Evolutionary conservation across 2,888 invertebrate species (phyloP).

Genomic region (Sphaerophoria taeniata): DNA sequence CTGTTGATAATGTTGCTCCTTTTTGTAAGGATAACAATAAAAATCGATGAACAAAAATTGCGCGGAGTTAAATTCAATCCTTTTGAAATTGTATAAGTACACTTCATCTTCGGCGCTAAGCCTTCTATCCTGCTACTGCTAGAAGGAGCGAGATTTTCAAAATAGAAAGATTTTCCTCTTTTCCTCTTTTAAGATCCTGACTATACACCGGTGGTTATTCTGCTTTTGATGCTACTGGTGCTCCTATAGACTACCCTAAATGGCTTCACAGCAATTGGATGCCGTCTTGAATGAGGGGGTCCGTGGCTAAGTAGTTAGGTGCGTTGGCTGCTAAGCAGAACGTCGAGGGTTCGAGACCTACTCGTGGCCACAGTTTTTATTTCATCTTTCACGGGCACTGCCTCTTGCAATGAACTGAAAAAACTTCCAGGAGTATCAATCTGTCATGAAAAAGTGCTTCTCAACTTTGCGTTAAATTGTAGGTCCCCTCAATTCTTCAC

Average conservation of each 20-base stretch:
- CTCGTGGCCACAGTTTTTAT: too few species aligned
- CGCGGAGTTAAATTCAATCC: constrained; percentile 67
- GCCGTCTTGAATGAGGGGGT: constrained; percentile 21
- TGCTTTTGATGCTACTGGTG: not conserved
- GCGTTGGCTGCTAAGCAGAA: too few species aligned
- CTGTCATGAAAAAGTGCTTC: too few species aligned
- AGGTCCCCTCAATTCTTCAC: too few species aligned
- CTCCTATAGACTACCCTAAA: not conserved
- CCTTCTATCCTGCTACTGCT: constrained; percentile 30
- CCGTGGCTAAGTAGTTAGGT: too few species aligned
- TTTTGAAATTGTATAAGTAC: constrained; percentile 63
- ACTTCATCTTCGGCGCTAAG: constrained; percentile 50
- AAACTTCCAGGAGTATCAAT: too few species aligned
- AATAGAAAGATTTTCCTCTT: constrained; percentile 42
- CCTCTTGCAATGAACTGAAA: too few species aligned
- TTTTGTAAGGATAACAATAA: not conserved
- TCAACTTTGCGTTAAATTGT: too few species aligned
- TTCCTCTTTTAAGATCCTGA: constrained; percentile 23
- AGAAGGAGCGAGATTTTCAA: not conserved
- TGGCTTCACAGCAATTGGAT: not conserved
- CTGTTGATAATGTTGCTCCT: too few species aligned
- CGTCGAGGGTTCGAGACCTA: too few species aligned
- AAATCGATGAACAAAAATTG: not conserved
- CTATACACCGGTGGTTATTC: constrained; percentile 32
- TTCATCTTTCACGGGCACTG: too few species aligned